These are phyloP conservation scores for Mesoclemmys tuberculata DNA, from an alignment of 2,113 vertebrate genomes.

Conservation along the genomic window DNA sequence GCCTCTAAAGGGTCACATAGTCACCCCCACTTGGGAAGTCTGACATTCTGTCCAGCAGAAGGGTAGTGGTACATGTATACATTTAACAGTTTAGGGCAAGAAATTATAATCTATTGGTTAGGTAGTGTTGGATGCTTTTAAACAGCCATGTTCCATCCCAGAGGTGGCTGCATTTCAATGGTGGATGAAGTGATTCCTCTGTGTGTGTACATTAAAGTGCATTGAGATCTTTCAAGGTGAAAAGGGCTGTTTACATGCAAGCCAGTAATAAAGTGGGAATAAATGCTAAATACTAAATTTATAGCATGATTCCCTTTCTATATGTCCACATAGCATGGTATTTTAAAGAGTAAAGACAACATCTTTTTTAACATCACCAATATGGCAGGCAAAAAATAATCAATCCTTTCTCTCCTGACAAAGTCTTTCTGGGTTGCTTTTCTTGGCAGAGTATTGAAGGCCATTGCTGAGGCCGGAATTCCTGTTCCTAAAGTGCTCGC, in stretches of 20 bases:
- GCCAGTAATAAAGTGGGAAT: neutral
- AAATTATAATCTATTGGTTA: neutral
- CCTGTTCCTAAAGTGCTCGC: slow-evolving; percentile 82
- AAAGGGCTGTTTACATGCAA: neutral
- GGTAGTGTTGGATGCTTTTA: neutral
- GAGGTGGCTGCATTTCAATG: neutral
- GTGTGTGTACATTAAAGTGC: neutral
- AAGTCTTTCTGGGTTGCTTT: neutral
- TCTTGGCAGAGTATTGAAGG: slow-evolving; percentile 81
- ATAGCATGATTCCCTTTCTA: neutral
- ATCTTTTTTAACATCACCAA: neutral
- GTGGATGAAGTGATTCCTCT: neutral
- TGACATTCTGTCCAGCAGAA: neutral
- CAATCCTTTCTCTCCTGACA: neutral
- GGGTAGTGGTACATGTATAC: neutral
- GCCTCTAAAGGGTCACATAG: neutral
- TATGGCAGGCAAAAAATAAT: neutral
- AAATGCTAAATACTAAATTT: neutral
- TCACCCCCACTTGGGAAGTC: rapidly evolving
- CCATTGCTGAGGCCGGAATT: slow-evolving; percentile 75
- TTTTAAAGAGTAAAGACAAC: neutral
- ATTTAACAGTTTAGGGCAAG: neutral
- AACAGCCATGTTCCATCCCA: neutral
- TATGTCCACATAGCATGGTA: neutral
- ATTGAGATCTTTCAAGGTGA: neutral